A percentile compares a stretch with the other conserved stretches of the same genome.
Evolutionary conservation across 1,140 invertebrate species (phyloP).

Genomic region (Drosophila equinoxialis): DNA sequence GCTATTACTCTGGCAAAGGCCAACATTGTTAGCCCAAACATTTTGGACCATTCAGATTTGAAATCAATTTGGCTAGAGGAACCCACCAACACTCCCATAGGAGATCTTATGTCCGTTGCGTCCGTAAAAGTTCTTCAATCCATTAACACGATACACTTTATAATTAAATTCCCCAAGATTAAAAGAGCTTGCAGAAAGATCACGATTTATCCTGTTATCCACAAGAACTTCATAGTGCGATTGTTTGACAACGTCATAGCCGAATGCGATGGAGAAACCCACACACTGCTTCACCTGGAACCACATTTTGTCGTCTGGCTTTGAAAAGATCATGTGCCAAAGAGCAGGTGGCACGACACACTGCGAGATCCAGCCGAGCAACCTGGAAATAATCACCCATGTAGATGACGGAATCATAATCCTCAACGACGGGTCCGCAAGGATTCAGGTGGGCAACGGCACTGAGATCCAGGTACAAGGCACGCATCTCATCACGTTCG

Average conservation of each 20-base stretch:
- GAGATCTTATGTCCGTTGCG: too few species aligned
- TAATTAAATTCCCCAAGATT: too few species aligned
- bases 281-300: conserved; percentile 5
- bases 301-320: conserved; percentile 20
- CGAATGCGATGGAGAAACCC: conserved; percentile 2
- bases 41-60: too few species aligned
- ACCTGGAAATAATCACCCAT: not conserved
- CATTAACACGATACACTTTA: too few species aligned
- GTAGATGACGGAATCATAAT: not conserved
- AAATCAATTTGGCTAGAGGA: too few species aligned
- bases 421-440: conserved; percentile 26
- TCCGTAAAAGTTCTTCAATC: too few species aligned
- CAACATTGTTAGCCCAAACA: too few species aligned
- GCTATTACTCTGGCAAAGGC: too few species aligned
- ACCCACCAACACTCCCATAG: too few species aligned
- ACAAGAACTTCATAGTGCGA: too few species aligned
- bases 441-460: conserved; percentile 8
- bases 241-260: conserved; percentile 24
- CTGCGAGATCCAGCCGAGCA: conserved; percentile 25
- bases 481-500: conserved; percentile 30
- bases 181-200: too few species aligned
- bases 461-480: conserved; percentile 15
- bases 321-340: conserved; percentile 20
- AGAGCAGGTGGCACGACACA: conserved; percentile 22
- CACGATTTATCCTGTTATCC: too few species aligned